Evolutionary conservation across 2,113 vertebrate species (phyloP).

Genomic region (Oncorhynchus gorbuscha): DNA sequence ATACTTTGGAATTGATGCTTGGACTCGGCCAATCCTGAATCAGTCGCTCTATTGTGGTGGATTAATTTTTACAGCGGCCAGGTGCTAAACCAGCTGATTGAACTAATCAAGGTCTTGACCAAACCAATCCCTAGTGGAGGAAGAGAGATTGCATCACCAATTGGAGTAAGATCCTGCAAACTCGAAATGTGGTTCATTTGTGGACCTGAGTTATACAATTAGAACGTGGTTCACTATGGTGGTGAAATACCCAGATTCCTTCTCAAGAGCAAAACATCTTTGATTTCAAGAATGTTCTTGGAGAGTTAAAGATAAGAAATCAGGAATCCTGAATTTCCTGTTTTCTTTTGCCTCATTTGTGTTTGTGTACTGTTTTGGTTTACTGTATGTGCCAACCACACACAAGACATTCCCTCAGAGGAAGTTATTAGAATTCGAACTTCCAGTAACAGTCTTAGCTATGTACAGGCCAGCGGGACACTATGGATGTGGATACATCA

Average conservation of each 20-base stretch:
- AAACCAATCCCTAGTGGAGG: not conserved
- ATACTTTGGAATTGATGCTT: not conserved
- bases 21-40: constrained; percentile 4
- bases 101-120: not conserved
- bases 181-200: too few relatives aligned
- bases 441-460: constrained; percentile 31
- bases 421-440: not conserved
- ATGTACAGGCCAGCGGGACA: not conserved
- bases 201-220: not conserved
- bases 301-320: too few relatives aligned
- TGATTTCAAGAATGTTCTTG: too few relatives aligned
- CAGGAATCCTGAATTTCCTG: too few relatives aligned
- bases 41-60: constrained; percentile 8
- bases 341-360: too few relatives aligned
- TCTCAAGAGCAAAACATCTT: not conserved
- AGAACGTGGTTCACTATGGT: not conserved
- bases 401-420: not conserved
- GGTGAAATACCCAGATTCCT: not conserved
- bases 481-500: not conserved
- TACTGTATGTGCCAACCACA: not conserved
- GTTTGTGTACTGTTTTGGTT: too few relatives aligned
- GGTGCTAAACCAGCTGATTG: not conserved
- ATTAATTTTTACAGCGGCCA: not conserved
- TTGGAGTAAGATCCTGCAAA: not conserved
- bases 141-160: not conserved